A percentile compares a stretch with the other conserved stretches of the same genome.
These are phyloP conservation scores for Tortricodes alternella DNA, from an alignment of 2,888 invertebrate genomes.

Conservation along the genomic window DNA sequence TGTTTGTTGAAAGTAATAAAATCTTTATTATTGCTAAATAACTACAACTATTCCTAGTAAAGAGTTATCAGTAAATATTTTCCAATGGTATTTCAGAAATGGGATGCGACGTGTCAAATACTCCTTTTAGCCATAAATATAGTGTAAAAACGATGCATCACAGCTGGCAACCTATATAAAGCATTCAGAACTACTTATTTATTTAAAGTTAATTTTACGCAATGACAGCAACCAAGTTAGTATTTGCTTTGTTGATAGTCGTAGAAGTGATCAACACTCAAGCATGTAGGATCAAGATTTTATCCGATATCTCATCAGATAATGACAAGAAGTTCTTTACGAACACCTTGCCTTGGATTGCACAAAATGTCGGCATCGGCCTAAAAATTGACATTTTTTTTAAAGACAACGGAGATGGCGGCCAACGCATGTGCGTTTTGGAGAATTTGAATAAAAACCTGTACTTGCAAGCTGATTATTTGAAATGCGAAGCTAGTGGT, in stretches of 20 bases:
- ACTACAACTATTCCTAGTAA: too few relatives aligned
- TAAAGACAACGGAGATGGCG: background rate
- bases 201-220: background rate
- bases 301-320: background rate
- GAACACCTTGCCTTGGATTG: background rate
- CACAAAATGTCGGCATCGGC: background rate
- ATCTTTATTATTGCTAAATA: too few relatives aligned
- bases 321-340: background rate
- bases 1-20: too few relatives aligned
- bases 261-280: background rate
- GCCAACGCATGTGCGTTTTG: conserved; percentile 1
- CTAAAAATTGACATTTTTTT: background rate
- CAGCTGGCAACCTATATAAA: conserved; percentile 4
- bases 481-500: conserved; percentile 1
- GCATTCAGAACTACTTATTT: background rate
- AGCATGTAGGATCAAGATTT: conserved; percentile 2
- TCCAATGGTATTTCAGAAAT: background rate
- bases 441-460: background rate
- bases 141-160: background rate
- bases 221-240: background rate
- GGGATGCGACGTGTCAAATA: too few relatives aligned
- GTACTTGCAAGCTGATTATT: conserved; percentile 1
- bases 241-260: background rate
- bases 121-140: background rate
- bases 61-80: background rate